These are phyloP conservation scores for Formica aserva DNA, from an alignment of 2,888 invertebrate species.

Conservation along the genomic window DNA sequence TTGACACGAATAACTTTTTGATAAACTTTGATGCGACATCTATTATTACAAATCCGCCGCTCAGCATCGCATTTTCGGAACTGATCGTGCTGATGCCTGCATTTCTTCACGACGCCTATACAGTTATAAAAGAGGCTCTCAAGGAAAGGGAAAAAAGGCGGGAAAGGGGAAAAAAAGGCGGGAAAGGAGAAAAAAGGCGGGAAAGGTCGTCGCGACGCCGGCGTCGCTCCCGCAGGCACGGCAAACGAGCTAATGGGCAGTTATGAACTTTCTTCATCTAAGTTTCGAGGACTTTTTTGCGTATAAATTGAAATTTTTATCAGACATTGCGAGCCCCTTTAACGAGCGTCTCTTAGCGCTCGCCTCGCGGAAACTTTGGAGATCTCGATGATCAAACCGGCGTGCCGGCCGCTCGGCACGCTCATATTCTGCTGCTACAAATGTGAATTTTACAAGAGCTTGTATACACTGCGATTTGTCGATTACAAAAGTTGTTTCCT, in stretches of 20 bases:
- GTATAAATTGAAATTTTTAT: conserved; percentile 82
- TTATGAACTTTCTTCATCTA: conserved; percentile 82
- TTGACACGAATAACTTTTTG: neutral
- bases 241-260: conserved; percentile 79
- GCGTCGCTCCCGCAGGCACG: conserved; percentile 52
- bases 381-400: conserved; percentile 30
- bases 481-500: neutral
- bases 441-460: conserved; percentile 37
- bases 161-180: conserved; percentile 45
- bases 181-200: conserved; percentile 52
- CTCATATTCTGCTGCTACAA: conserved; percentile 11
- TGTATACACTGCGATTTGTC: conserved; percentile 11
- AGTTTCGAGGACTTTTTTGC: conserved; percentile 78
- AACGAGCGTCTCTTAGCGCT: conserved; percentile 71
- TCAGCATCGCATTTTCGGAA: neutral
- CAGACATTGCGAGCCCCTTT: conserved; percentile 72
- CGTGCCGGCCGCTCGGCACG: neutral
- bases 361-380: conserved; percentile 54
- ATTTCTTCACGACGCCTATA: neutral
- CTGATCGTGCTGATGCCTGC: conserved; percentile 1
- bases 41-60: neutral
- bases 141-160: conserved; percentile 35
- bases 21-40: neutral
- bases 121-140: neutral
- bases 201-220: conserved; percentile 52